These are phyloP conservation scores for Sebastes glaucus DNA, from an alignment of 2,797 vertebrate genomes.

Conservation along the genomic window DNA sequence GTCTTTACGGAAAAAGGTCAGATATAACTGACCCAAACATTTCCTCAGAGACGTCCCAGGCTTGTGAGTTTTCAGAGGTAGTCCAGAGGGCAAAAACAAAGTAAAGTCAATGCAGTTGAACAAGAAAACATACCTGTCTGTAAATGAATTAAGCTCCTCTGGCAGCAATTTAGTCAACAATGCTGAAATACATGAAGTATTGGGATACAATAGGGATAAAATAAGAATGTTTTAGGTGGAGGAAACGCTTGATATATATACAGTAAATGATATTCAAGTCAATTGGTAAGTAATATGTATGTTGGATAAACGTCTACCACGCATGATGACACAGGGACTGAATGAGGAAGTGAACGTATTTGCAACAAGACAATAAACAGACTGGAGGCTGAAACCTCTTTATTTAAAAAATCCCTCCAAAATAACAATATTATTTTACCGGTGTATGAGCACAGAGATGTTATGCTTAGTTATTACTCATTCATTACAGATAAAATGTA, in stretches of 20 bases:
- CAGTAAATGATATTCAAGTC: conserved; percentile 61
- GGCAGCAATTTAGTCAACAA: conserved; percentile 66
- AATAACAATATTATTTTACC: not conserved
- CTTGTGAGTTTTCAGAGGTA: conserved; percentile 75
- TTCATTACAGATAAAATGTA: not conserved
- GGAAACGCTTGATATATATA: conserved; percentile 34
- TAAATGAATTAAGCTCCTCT: conserved; percentile 44
- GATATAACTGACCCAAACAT: conserved; percentile 15
- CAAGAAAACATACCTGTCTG: conserved; percentile 36
- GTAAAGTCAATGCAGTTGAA: conserved; percentile 63
- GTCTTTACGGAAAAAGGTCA: conserved; percentile 35
- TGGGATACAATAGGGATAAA: conserved; percentile 41
- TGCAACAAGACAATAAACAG: not conserved
- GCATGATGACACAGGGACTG: not conserved
- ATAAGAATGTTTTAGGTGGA: conserved; percentile 5
- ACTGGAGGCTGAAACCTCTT: not conserved
- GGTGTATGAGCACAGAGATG: not conserved
- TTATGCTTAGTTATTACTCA: not conserved
- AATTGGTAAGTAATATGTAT: conserved; percentile 24
- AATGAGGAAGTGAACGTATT: not conserved
- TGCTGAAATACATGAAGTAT: conserved; percentile 70
- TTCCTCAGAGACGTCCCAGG: conserved; percentile 53
- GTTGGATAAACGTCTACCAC: conserved; percentile 5
- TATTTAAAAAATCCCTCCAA: not conserved
- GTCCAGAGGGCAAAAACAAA: conserved; percentile 68